phyloP scores from a whole-genome alignment of 2,888 invertebrate genomes.

The Scotopteryx bipunctaria region DNA sequence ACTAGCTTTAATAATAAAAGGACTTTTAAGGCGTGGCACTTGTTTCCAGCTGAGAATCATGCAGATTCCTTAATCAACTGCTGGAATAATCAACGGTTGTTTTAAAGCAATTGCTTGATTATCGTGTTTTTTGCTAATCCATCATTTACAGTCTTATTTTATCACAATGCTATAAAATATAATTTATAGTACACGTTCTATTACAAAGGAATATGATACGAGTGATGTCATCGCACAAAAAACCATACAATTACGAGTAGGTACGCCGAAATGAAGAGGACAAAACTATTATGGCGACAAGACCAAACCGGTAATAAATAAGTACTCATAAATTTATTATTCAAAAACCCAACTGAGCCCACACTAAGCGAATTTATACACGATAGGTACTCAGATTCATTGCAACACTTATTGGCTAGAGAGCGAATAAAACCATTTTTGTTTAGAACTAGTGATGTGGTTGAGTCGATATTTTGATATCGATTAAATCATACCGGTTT shows the following conservation, averaged over 20 bases:
- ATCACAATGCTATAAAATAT: conserved; percentile 20
- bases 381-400: conserved; percentile 78
- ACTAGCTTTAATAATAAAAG: conserved; percentile 1
- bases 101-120: background rate
- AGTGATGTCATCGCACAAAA: conserved; percentile 37
- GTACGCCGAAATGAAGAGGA: conserved; percentile 39
- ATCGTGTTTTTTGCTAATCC: conserved; percentile 1
- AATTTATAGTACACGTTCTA: conserved; percentile 31
- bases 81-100: no score
- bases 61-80: background rate
- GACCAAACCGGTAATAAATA: conserved; percentile 72
- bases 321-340: conserved; percentile 59
- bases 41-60: background rate
- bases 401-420: conserved; percentile 77
- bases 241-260: conserved; percentile 37
- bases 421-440: conserved; percentile 76
- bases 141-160: conserved; percentile 11
- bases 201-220: conserved; percentile 33
- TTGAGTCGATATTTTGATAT: conserved; percentile 5
- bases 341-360: conserved; percentile 69
- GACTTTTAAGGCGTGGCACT: background rate
- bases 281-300: conserved; percentile 61
- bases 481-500: conserved; percentile 20
- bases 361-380: conserved; percentile 73
- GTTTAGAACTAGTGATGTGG: conserved; percentile 57